phyloP scores from a whole-genome alignment of 2,888 invertebrate genomes.

The Hololepta plana region DNA sequence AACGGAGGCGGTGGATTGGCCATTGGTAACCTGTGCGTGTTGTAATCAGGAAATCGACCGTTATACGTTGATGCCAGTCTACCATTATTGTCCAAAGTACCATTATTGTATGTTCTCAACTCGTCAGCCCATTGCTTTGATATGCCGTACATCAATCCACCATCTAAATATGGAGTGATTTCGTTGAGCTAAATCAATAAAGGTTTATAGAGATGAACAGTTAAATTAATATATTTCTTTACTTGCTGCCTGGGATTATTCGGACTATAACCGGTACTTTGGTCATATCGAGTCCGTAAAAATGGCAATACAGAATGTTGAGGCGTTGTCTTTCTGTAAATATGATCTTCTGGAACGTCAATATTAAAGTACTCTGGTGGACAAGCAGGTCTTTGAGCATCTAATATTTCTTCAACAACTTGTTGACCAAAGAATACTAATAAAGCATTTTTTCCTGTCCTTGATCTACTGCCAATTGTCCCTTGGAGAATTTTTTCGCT shows the following conservation, averaged over 20 bases:
- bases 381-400: constrained; percentile 39
- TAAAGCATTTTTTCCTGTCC: constrained; percentile 33
- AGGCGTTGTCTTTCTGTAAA: constrained; percentile 16
- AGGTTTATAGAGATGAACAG: not conserved
- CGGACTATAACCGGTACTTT: constrained; percentile 33
- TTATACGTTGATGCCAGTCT: constrained; percentile 25
- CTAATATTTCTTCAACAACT: constrained; percentile 41
- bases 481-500: constrained; percentile 31
- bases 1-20: constrained; percentile 38
- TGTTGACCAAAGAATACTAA: constrained; percentile 43
- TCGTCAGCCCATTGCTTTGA: constrained; percentile 38
- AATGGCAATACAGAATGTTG: constrained; percentile 30
- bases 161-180: constrained; percentile 41
- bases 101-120: constrained; percentile 29
- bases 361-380: constrained; percentile 42
- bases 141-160: constrained; percentile 39
- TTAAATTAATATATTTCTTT: constrained; percentile 5
- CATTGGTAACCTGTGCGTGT: constrained; percentile 32
- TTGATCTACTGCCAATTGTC: constrained; percentile 23
- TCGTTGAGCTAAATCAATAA: constrained; percentile 31
- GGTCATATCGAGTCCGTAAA: constrained; percentile 33
- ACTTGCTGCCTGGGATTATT: constrained; percentile 43
- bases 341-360: constrained; percentile 28
- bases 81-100: constrained; percentile 28
- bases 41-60: constrained; percentile 32